Percentiles rank a stretch among this genome's conserved stretches.
These are phyloP conservation scores for Perca fluviatilis DNA, from an alignment of 2,113 vertebrate genomes.

Conservation along the genomic window DNA sequence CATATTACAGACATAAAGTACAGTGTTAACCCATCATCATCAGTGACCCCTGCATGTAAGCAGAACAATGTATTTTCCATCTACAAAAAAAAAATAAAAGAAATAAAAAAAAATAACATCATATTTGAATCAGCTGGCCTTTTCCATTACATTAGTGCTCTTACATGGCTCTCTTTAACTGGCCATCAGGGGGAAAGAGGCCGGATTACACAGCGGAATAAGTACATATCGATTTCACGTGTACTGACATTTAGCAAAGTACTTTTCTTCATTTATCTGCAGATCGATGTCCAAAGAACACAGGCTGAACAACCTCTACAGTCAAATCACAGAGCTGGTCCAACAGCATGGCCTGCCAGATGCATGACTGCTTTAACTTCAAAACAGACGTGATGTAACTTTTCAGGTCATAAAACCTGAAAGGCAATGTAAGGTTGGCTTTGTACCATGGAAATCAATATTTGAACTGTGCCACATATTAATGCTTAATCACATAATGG, in stretches of 20 bases:
- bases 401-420: not conserved
- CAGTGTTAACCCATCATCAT: constrained; percentile 36
- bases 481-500: not conserved
- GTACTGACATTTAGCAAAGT: constrained; percentile 72
- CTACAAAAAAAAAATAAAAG: constrained; percentile 30
- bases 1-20: constrained; percentile 13
- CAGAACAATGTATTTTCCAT: constrained; percentile 34
- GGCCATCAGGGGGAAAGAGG: constrained; percentile 18
- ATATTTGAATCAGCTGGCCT: constrained; percentile 47
- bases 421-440: not conserved
- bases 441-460: constrained; percentile 1
- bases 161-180: constrained; percentile 9
- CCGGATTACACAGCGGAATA: constrained; percentile 46
- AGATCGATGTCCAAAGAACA: constrained; percentile 52
- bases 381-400: constrained; percentile 9
- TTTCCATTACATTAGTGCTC: constrained; percentile 55
- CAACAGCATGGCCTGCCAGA: constrained; percentile 15
- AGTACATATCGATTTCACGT: constrained; percentile 70
- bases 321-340: constrained; percentile 15
- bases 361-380: constrained; percentile 9
- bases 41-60: constrained; percentile 25
- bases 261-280: constrained; percentile 68
- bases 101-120: constrained; percentile 22
- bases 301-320: constrained; percentile 23
- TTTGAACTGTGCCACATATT: not conserved